phyloP scores from a whole-genome alignment of 2,797 vertebrate species.

The Chaetodon trifasciatus region DNA sequence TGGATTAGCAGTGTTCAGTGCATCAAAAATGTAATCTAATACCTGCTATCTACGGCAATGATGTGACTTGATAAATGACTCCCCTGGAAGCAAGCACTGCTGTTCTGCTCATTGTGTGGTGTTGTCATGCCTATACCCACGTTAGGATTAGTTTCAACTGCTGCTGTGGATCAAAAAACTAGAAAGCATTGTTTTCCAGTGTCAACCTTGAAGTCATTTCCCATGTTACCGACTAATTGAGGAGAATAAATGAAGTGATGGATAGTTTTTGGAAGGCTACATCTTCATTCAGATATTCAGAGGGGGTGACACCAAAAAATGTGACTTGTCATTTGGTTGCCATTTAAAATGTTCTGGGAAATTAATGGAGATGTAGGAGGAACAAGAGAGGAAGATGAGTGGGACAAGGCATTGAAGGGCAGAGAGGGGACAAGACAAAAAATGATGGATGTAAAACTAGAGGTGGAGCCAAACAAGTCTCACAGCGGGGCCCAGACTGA shows the following conservation, averaged over 20 bases:
- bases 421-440: neutral
- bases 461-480: neutral
- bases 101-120: neutral
- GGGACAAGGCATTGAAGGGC: neutral
- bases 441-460: neutral
- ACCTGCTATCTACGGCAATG: neutral
- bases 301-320: neutral
- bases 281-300: neutral
- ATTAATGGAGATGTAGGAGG: neutral
- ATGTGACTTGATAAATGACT: constrained; percentile 10
- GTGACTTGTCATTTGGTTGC: constrained; percentile 1
- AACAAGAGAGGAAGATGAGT: neutral
- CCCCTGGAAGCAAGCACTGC: neutral
- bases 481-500: neutral
- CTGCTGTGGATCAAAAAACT: neutral
- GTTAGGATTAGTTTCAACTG: neutral
- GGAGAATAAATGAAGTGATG: neutral
- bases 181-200: neutral
- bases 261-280: constrained; percentile 2
- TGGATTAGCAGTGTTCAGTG: neutral
- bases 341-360: neutral
- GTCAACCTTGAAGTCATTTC: neutral
- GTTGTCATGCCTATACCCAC: neutral
- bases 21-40: neutral
- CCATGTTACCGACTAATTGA: neutral